phyloP scores from a whole-genome alignment of 1,140 invertebrate species.

The Calephelis virginiensis region DNA sequence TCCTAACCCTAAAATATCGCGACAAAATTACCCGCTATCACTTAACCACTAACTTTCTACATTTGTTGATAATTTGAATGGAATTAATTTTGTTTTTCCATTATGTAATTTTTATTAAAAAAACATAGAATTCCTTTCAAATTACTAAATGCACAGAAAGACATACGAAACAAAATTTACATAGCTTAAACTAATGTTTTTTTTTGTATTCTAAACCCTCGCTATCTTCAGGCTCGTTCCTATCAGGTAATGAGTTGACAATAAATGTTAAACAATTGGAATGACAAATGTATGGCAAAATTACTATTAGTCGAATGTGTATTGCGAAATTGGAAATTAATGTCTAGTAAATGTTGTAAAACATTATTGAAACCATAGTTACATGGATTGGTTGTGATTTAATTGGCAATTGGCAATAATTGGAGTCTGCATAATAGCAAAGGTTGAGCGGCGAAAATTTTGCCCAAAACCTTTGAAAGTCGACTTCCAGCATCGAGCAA shows the following conservation, averaged over 20 bases:
- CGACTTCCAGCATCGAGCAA: constrained; percentile 49
- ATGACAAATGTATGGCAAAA: constrained; percentile 75
- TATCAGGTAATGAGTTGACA: constrained; percentile 82
- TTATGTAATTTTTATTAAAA: constrained; percentile 4
- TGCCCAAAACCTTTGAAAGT: background rate
- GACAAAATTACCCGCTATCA: constrained; percentile 28
- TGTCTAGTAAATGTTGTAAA: constrained; percentile 33
- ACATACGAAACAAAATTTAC: constrained; percentile 34
- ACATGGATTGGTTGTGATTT: constrained; percentile 23
- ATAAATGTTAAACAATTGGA: constrained; percentile 65
- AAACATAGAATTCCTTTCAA: constrained; percentile 7
- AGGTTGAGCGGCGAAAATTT: background rate
- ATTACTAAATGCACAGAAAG: constrained; percentile 8
- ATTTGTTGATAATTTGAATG: constrained; percentile 5
- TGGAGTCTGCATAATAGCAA: constrained; percentile 7
- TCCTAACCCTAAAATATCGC: constrained; percentile 25
- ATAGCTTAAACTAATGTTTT: constrained; percentile 67
- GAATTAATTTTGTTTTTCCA: constrained; percentile 4
- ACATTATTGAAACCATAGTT: constrained; percentile 39
- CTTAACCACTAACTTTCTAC: constrained; percentile 18
- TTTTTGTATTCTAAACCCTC: constrained; percentile 75
- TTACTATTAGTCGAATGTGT: constrained; percentile 72
- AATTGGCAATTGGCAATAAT: constrained; percentile 6
- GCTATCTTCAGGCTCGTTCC: constrained; percentile 85
- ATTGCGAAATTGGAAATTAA: constrained; percentile 56